phyloP scores from a whole-genome alignment of 2,113 vertebrate species.

The Lepus timidus region DNA sequence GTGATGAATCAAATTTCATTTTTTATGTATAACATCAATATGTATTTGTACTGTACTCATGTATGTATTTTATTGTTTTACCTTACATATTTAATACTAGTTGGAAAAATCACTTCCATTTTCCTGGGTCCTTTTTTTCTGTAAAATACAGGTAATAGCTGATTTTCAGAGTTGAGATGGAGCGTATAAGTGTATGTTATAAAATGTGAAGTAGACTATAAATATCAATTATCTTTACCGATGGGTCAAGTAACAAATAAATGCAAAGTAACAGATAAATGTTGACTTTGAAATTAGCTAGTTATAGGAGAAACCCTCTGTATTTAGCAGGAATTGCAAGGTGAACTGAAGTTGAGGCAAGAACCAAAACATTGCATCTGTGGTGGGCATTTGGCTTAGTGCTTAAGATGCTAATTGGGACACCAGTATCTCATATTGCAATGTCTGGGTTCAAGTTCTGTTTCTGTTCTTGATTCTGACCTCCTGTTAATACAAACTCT shows the following conservation, averaged over 20 bases:
- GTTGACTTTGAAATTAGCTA: not conserved
- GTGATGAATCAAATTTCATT: not conserved
- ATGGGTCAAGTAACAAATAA: not conserved
- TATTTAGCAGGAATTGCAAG: not conserved
- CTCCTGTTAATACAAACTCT: too few species aligned
- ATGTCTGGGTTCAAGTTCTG: too few species aligned
- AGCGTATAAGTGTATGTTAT: not conserved
- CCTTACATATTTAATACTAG: not conserved
- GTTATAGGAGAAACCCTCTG: not conserved
- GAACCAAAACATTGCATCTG: not conserved
- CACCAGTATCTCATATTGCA: too few species aligned
- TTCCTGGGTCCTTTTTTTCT: not conserved
- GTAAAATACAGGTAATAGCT: not conserved
- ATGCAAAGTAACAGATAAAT: slow-evolving; percentile 1
- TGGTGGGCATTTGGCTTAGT: too few species aligned
- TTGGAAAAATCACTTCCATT: slow-evolving; percentile 15
- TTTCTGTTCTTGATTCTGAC: too few species aligned
- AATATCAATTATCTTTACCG: slow-evolving; percentile 12
- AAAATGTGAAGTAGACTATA: not conserved
- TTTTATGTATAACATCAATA: not conserved
- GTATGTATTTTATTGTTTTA: not conserved
- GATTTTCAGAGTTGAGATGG: slow-evolving; percentile 37
- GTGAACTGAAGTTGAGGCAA: not conserved
- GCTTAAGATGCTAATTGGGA: too few species aligned
- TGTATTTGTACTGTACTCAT: not conserved